These are phyloP conservation scores for Cheilosia soror DNA, from an alignment of 2,888 invertebrate genomes.

Conservation along the genomic window DNA sequence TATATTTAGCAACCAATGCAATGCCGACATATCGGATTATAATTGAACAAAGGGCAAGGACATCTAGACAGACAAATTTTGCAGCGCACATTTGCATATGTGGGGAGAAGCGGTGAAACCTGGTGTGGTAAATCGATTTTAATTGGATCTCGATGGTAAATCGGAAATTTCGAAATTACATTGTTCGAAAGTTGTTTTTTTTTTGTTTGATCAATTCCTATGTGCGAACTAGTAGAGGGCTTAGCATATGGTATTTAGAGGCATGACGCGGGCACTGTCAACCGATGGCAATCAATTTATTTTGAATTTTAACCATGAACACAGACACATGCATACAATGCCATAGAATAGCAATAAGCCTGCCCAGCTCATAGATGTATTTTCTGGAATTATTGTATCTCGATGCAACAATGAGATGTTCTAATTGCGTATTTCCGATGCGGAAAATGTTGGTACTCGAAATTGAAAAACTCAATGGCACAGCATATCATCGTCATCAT, in stretches of 20 bases:
- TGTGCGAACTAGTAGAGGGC: conserved; percentile 26
- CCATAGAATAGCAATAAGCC: too few species aligned
- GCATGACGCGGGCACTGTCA: too few species aligned
- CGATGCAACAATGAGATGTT: conserved; percentile 15
- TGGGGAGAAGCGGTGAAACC: conserved; percentile 25
- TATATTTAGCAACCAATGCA: not conserved
- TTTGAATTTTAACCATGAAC: conserved; percentile 36
- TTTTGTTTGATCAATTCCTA: conserved; percentile 33
- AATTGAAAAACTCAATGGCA: conserved; percentile 35
- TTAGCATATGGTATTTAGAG: conserved; percentile 1
- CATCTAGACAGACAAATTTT: too few species aligned
- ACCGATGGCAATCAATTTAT: conserved; percentile 40
- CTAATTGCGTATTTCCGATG: conserved; percentile 67
- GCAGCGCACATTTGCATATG: not conserved
- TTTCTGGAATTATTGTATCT: conserved; percentile 31
- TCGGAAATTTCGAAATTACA: conserved; percentile 58
- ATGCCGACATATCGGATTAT: not conserved
- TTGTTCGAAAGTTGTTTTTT: conserved; percentile 14
- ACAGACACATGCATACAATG: not conserved
- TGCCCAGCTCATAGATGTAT: conserved; percentile 17
- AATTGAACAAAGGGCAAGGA: not conserved
- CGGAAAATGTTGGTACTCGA: conserved; percentile 25
- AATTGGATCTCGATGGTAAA: conserved; percentile 52
- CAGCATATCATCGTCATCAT: conserved; percentile 24
- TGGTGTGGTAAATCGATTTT: conserved; percentile 55